phyloP scores from a whole-genome alignment of 2,113 vertebrate genomes.

The Hyaena hyaena region DNA sequence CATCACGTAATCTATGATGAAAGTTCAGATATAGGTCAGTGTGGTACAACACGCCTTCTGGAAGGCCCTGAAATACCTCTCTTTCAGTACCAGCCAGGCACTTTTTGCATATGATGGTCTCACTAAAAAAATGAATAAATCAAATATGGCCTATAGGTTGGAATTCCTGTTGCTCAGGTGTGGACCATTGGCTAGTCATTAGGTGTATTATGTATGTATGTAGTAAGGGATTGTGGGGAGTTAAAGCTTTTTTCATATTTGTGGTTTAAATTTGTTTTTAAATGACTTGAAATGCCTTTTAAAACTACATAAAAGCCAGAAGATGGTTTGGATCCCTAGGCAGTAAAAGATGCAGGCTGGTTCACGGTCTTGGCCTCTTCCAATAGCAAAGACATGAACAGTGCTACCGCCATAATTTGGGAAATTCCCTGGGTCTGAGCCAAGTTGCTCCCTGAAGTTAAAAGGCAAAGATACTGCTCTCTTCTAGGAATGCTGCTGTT shows the following conservation, averaged over 20 bases:
- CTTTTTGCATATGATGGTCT: not conserved
- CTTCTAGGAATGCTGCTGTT: not conserved
- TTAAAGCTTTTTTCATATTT: not conserved
- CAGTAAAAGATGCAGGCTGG: not conserved
- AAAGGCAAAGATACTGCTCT: constrained; percentile 1
- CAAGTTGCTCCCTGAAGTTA: constrained; percentile 44
- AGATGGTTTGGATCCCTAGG: not conserved
- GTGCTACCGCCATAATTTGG: constrained; percentile 33
- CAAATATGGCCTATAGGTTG: not conserved
- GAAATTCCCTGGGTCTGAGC: constrained; percentile 72
- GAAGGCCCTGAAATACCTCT: not conserved
- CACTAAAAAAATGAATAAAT: not conserved
- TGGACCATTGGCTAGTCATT: not conserved
- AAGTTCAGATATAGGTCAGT: not conserved
- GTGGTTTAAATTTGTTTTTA: not conserved
- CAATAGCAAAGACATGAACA: not conserved
- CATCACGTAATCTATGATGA: not conserved
- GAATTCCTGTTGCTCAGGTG: not conserved
- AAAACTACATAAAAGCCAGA: not conserved
- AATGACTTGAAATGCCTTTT: not conserved
- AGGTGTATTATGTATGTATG: not conserved
- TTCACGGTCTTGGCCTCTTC: not conserved
- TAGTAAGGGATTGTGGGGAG: not conserved
- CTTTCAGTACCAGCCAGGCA: not conserved
- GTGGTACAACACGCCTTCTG: not conserved